Evolutionary conservation across 2,888 invertebrate species (phyloP), one percentile per base, ranked within the genome.

Genomic region (Phyto melanocephala): DNA sequence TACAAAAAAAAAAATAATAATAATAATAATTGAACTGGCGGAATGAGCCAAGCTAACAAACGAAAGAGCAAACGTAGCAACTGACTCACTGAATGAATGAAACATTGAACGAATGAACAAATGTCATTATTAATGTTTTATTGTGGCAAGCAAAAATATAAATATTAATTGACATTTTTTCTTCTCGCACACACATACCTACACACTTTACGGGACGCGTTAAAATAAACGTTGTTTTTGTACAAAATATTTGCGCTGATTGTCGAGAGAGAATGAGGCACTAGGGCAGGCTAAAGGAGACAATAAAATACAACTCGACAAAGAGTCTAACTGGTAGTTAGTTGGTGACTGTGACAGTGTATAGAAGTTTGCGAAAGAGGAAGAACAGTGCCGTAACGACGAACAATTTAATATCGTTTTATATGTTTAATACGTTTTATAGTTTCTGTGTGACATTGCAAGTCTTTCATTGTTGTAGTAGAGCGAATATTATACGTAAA

Each of bases 51-150:
- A 47, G n/a, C 47, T 20, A 20, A 15, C 33, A 20, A n/a, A 35
- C 33, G 11, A 50, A 11, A 7, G 52, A 22, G 22, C 60, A 13
- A 33, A 65, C 15, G n/a, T 22, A 50, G n/a, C 17, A 52, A 35
- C 47, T 17, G 37, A 40, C 37, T 65, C 40, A 65, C 56, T 28
- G 47, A 20, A 42, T 40, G 52, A 24, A 71, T 40, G 52, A 20
- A 40, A 24, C 42, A 47, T 28, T 68, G 70, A 65, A 75, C 70
- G 67, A 79, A 72, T 75, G 63, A 72, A 77, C 72, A 72, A 74
- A 80, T 83, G 80, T 78, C 79, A 81, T 76, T 79, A 80, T 80
- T 84, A 80, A 81, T 80, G 81, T 84, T 81, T 81, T 81, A 81
- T 81, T 81, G 78, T 81, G 81, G 81, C 81, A 81, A 78, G 81